These are phyloP conservation scores for Hirtodrosophila cameraria DNA, from an alignment of 2,888 invertebrate genomes.

Conservation along the genomic window DNA sequence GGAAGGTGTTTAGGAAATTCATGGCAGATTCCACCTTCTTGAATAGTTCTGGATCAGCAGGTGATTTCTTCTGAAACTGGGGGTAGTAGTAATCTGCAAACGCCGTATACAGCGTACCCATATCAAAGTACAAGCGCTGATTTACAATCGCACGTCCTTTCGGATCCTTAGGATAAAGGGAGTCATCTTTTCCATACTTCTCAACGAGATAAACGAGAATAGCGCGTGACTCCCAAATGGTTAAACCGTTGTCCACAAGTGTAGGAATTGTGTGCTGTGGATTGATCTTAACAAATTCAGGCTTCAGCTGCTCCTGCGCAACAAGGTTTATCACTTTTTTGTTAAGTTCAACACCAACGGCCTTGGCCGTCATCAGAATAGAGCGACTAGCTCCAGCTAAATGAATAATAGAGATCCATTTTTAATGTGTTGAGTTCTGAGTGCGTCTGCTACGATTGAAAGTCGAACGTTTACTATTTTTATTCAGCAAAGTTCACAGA, in stretches of 20 bases:
- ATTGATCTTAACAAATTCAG: conserved; percentile 89
- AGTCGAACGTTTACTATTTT: conserved; percentile 1
- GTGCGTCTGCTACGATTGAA: not conserved
- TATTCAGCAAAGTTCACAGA: too few relatives aligned
- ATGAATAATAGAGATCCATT: conserved; percentile 87
- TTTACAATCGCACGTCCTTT: conserved; percentile 90
- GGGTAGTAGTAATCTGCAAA: conserved; percentile 89
- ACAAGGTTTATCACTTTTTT: conserved; percentile 86
- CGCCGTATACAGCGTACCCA: conserved; percentile 89
- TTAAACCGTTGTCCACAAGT: conserved; percentile 91
- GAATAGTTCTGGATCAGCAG: conserved; percentile 88
- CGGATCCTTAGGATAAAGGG: conserved; percentile 90
- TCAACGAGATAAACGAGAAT: conserved; percentile 91
- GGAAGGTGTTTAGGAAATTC: conserved; percentile 88
- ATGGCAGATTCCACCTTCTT: conserved; percentile 88
- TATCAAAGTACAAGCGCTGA: conserved; percentile 91
- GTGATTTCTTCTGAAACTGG: conserved; percentile 86
- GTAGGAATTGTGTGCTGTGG: conserved; percentile 93
- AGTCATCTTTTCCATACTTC: conserved; percentile 90
- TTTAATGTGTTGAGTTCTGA: not conserved
- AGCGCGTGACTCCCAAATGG: conserved; percentile 92
- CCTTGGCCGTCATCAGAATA: conserved; percentile 87
- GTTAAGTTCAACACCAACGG: conserved; percentile 87
- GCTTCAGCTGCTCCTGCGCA: conserved; percentile 87
- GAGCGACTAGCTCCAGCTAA: conserved; percentile 87